Evolutionary conservation across 2,888 invertebrate species (phyloP), one percentile per base, ranked within the genome.

Genomic region (Lasioglossum leucozonium): DNA sequence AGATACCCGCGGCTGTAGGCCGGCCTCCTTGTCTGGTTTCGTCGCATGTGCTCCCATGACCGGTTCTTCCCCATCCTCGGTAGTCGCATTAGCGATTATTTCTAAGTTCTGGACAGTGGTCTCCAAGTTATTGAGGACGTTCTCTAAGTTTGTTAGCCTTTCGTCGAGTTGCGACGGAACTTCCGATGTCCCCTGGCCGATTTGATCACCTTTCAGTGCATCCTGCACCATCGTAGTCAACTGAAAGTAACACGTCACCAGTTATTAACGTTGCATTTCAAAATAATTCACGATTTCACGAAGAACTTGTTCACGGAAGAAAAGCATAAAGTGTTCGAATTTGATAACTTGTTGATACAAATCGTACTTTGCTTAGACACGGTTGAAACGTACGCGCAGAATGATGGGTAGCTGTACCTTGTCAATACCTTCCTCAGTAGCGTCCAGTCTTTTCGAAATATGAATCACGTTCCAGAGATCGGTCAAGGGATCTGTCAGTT

Each of bases 381-480:
- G 47, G 6, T 47, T 47, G 22, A 18, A 47, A 22, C 47, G 22
- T 47, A 47, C 47, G 22, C 22, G 8, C 11, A 44, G 4, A 44
- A 44, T n/a, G 18, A 51, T 51, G 51, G 51, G 22, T 10, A 67
- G 37, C 34, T 69, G n/a, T 84, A 92, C 92, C 93, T 97, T 97
- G 30, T 95, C 94, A 74, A 97, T 96, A 34, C 96, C 96, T 58
- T 95, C 94, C 91, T 97, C 97, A 8, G 96, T 95, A 0, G 96
- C 97, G 72, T 97, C 97, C 83, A 97, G 93, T 55, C 97, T 95
- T 86, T 97, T 97, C 0, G 96, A 96, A 0, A 97, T 95, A 87
- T 96, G 96, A 79, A 97, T 94, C 30, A 96, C 95, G 85, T 96
- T 96, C 96, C 97, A 97, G 96, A 97, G 96, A 82, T 97, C 97